Base-by-base conservation (phyloP, 2,113 vertebrate species). In the Nibea albiflora region DNA sequence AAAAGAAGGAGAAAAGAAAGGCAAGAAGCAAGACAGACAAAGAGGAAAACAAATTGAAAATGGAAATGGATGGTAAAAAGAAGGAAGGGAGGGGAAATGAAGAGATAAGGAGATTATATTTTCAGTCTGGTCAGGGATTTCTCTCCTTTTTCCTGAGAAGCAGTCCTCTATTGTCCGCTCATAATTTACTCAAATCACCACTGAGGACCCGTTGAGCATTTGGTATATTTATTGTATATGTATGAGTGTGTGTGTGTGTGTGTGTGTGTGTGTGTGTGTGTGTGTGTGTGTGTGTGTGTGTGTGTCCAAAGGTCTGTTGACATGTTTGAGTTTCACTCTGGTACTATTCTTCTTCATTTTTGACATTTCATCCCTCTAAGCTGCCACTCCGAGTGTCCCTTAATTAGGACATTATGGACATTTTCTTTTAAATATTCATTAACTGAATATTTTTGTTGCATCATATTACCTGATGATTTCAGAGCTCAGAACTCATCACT, bases 31-130 rank as follows among this genome's bases (percentile, higher is more conserved):
- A 65, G 16, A 52, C 26, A 26, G 47, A 52, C 5, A n/a, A 42
- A 68, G 39, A 5, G 7, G 24, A 78, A 67, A 73, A 75, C 67
- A 76, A 47, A n/a, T 31, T 53, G 56, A 71, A 66, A 70, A 71
- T 31, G 74, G 35, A 79, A 62, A 80, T 84, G 50, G 35, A 58
- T 28, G 39, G 22, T 78, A 73, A 75, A 75, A 71, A 72, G n/a
- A 65, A 72, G 22, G 61, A 63, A 57, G 53, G 47, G 26, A 67
- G 42, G 54, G 22, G 42, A 70, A 73, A 73, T 73, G 22, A 77
- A 56, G 50, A 79, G 73, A 83, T 80, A 71, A 86, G 19, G 17
- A 62, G 65, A 72, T 84, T 70, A 70, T 70, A 58, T 63, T 70
- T 80, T 26, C 52, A 83, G 60, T 50, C 44, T 46, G 22, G 54